Conservation (phyloP, 2,113 vertebrate genomes). For the Maccullochella peelii region DNA sequence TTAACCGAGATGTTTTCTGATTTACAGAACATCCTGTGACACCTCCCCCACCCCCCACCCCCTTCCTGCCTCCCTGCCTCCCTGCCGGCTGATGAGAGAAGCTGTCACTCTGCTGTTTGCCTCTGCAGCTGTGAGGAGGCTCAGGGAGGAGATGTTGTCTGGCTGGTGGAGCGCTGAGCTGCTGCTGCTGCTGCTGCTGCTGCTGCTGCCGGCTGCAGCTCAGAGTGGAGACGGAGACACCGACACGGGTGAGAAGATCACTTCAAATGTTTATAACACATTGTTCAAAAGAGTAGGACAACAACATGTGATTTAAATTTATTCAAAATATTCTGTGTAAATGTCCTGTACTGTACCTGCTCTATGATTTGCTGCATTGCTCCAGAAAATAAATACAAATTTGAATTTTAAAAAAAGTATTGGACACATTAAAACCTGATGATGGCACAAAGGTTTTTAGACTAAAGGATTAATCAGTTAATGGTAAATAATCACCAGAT, state of each 20-base stretch:
- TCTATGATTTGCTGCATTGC: too few species aligned
- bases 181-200: conserved; percentile 6
- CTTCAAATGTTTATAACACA: background rate
- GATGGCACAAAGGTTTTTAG: too few species aligned
- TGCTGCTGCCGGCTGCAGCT: conserved; percentile 34
- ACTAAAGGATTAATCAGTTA: too few species aligned
- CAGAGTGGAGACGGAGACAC: conserved; percentile 68
- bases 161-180: background rate
- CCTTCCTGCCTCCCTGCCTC: conserved; percentile 12
- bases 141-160: conserved; percentile 35
- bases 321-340: too few species aligned
- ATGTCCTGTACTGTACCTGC: too few species aligned
- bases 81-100: conserved; percentile 23
- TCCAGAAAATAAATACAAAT: too few species aligned
- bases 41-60: conserved; percentile 33
- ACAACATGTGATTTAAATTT: too few species aligned
- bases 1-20: conserved; percentile 44
- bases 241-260: conserved; percentile 53
- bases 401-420: too few species aligned
- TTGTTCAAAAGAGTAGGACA: too few species aligned
- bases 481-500: too few species aligned
- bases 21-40: conserved; percentile 61
- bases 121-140: conserved; percentile 10
- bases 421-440: too few species aligned
- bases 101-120: background rate